These are phyloP conservation scores for Calonectris borealis DNA, from an alignment of 2,113 vertebrate species.

Conservation along the genomic window DNA sequence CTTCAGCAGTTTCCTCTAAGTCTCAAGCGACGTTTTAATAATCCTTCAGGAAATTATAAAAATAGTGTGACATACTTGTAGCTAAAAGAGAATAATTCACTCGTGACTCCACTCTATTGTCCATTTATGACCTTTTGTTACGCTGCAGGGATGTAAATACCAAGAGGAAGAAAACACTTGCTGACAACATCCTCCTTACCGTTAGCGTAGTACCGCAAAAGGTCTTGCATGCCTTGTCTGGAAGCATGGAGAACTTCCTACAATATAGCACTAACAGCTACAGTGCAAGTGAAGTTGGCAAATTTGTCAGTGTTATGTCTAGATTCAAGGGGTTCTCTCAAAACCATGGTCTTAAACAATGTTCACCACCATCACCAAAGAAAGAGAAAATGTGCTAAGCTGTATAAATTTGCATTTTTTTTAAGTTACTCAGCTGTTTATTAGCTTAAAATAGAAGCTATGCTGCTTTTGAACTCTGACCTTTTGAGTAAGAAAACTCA, in stretches of 20 bases:
- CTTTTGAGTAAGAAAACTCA: slow-evolving; percentile 17
- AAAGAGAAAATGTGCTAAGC: background rate
- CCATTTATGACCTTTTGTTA: background rate
- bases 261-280: background rate
- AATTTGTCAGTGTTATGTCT: background rate
- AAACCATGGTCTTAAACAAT: background rate
- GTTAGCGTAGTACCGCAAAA: background rate
- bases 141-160: background rate
- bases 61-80: background rate
- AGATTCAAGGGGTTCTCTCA: background rate
- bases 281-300: background rate
- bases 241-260: slow-evolving; percentile 3
- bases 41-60: background rate
- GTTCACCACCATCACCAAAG: background rate
- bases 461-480: slow-evolving; percentile 1
- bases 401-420: background rate
- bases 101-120: background rate
- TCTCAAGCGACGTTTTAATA: background rate
- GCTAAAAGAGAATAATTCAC: background rate
- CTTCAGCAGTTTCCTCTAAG: background rate
- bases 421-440: slow-evolving; percentile 15
- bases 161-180: background rate
- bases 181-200: background rate
- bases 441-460: slow-evolving; percentile 36
- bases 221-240: background rate